Conservation (phyloP, 2,113 vertebrate species). For the Anseranas semipalmata region DNA sequence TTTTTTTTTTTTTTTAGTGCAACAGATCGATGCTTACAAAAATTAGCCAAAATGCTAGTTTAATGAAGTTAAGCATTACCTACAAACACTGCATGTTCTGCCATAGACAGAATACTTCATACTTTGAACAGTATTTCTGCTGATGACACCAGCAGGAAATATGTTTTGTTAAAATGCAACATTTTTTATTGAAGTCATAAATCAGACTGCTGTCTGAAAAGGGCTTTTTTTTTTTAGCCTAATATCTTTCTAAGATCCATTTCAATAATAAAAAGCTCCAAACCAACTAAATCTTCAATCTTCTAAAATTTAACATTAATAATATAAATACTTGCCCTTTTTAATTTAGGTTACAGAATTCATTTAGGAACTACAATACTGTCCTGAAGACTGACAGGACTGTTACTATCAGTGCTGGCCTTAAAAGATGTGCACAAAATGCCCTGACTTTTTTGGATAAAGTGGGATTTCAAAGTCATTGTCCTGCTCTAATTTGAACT, state of each 20-base stretch:
- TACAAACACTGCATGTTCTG: background rate
- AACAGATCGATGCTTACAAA: background rate
- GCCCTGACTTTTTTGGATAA: background rate
- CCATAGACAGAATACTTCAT: background rate
- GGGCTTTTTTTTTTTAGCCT: background rate
- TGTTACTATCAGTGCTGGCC: accelerated
- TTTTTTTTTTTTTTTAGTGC: background rate
- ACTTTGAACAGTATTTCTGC: background rate
- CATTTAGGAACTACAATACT: background rate
- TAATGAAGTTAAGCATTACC: background rate
- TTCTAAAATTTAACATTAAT: background rate
- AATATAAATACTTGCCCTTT: background rate
- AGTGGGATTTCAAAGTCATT: background rate
- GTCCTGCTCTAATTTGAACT: background rate
- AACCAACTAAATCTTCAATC: background rate
- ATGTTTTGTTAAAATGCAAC: background rate
- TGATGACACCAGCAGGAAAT: background rate
- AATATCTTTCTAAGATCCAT: background rate
- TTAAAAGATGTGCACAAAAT: background rate
- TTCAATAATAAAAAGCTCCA: background rate
- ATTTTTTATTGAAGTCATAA: background rate
- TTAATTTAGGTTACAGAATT: background rate
- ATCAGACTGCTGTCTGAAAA: background rate
- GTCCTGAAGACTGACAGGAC: background rate
- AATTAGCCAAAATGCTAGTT: background rate